Percentiles rank a stretch among this genome's conserved stretches.
Conservation (phyloP, 2,888 invertebrate genomes). For the Diabrotica balteata region DNA sequence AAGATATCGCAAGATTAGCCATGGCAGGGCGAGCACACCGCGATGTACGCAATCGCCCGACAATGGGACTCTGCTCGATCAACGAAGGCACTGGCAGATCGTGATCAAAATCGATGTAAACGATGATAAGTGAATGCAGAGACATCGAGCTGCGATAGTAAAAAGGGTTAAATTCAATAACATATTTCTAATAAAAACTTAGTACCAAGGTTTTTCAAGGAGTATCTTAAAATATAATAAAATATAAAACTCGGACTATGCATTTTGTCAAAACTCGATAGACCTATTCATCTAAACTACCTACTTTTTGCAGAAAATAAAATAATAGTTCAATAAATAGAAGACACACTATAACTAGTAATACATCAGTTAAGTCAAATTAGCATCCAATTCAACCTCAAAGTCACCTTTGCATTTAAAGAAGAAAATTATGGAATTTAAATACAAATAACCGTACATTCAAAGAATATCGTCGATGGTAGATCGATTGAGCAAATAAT, state of each 20-base stretch:
- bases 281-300: too few relatives aligned
- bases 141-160: not conserved
- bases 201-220: not conserved
- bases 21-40: conserved; percentile 10
- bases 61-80: conserved; percentile 27
- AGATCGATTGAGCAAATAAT: too few relatives aligned
- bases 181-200: too few relatives aligned
- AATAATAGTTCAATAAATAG: too few relatives aligned
- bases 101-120: conserved; percentile 37
- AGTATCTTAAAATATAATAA: not conserved
- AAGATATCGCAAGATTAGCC: conserved; percentile 30
- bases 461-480: too few relatives aligned
- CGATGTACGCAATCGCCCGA: conserved; percentile 21
- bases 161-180: not conserved
- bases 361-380: too few relatives aligned
- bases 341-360: too few relatives aligned
- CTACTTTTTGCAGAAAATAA: too few relatives aligned
- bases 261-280: not conserved
- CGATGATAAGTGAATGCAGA: conserved; percentile 31
- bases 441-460: too few relatives aligned
- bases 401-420: too few relatives aligned
- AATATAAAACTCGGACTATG: not conserved
- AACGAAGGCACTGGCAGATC: conserved; percentile 32
- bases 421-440: too few relatives aligned
- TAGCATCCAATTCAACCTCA: too few relatives aligned